A percentile compares a stretch with the other conserved stretches of the same genome.
Conservation (phyloP, 1,140 invertebrate species). For the Hyles euphorbiae region DNA sequence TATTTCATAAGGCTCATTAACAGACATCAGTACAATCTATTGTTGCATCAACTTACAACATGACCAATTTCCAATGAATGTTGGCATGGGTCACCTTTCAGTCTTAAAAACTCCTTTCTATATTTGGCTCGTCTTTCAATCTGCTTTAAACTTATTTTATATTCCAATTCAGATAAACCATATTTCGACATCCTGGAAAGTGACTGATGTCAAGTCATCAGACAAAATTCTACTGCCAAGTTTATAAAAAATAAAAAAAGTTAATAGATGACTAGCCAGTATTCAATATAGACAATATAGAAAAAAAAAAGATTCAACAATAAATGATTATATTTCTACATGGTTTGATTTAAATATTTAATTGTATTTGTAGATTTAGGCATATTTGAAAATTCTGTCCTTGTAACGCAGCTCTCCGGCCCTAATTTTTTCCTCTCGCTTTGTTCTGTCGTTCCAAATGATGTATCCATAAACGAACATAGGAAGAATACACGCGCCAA, state of each 20-base stretch:
- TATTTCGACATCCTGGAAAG: constrained; percentile 27
- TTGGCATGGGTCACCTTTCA: constrained; percentile 78
- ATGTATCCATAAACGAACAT: constrained; percentile 75
- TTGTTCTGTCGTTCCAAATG: constrained; percentile 74
- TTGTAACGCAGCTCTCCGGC: constrained; percentile 83
- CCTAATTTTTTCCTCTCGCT: constrained; percentile 76
- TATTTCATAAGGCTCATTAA: too few relatives aligned
- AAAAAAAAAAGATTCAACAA: constrained; percentile 10
- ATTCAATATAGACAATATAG: too few relatives aligned
- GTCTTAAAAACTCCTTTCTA: constrained; percentile 80
- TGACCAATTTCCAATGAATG: constrained; percentile 48
- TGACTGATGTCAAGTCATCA: too few relatives aligned
- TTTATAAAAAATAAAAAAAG: too few relatives aligned
- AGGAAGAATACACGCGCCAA: constrained; percentile 77
- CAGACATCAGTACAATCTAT: too few relatives aligned
- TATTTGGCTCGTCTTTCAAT: constrained; percentile 73
- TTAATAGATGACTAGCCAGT: too few relatives aligned
- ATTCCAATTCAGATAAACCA: constrained; percentile 52
- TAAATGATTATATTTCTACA: constrained; percentile 10
- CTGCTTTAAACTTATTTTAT: constrained; percentile 74
- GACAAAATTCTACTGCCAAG: too few relatives aligned
- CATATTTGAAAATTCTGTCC: constrained; percentile 76
- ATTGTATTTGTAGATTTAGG: constrained; percentile 5
- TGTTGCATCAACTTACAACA: constrained; percentile 41
- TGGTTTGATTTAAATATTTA: constrained; percentile 11